Evolutionary conservation across 2,888 invertebrate species (phyloP).

Genomic region (Conus canariensis): DNA sequence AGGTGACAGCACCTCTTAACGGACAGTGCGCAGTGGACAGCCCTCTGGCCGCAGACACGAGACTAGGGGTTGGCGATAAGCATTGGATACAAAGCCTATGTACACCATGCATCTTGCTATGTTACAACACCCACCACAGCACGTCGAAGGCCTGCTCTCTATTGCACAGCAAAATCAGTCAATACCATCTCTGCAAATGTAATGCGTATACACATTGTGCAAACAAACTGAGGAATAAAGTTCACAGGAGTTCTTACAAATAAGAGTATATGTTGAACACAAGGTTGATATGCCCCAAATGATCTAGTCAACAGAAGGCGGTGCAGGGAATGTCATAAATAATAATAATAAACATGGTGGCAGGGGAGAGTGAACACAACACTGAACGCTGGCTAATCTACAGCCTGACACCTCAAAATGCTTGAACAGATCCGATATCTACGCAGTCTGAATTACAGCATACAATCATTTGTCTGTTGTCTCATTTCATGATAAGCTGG

Average conservation of each 20-base stretch:
- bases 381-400: background rate
- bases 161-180: background rate
- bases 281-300: background rate
- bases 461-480: no score
- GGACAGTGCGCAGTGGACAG: background rate
- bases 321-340: background rate
- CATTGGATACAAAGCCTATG: background rate
- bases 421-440: no score
- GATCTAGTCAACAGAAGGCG: background rate
- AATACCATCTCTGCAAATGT: background rate
- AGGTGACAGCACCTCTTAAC: no score
- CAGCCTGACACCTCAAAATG: background rate
- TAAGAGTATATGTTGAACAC: background rate
- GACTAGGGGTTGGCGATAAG: background rate
- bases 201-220: background rate
- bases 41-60: background rate
- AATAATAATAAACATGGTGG: background rate
- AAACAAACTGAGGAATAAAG: background rate
- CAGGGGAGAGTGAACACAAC: background rate
- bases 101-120: constrained; percentile 8
- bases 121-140: background rate
- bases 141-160: background rate
- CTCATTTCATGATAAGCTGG: no score
- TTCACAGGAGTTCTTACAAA: background rate
- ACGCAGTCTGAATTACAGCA: no score